Conservation (phyloP, 2,888 invertebrate genomes). For the Neoitamus cyanurus region DNA sequence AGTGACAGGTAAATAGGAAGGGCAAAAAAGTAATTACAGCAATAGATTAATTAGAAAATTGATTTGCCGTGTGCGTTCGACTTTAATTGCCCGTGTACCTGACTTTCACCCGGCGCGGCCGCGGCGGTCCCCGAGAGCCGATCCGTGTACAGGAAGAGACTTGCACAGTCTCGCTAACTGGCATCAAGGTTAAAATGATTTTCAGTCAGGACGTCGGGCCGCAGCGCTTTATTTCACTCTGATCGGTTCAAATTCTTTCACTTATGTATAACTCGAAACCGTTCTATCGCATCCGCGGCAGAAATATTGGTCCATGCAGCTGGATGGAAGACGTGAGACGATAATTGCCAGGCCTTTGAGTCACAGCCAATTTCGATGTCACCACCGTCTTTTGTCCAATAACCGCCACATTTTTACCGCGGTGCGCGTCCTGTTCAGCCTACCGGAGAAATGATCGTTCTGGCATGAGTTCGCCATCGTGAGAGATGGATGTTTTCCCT, state of each 20-base stretch:
- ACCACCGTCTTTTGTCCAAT: conserved; percentile 10
- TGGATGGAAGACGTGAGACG: neutral
- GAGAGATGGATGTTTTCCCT: conserved; percentile 20
- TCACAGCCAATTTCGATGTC: conserved; percentile 27
- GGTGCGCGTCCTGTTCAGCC: neutral
- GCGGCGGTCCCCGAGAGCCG: neutral
- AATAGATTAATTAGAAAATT: conserved; percentile 45
- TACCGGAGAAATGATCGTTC: conserved; percentile 4
- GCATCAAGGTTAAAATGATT: neutral
- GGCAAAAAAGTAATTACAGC: conserved; percentile 21
- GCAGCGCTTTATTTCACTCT: neutral
- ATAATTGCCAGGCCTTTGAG: conserved; percentile 2
- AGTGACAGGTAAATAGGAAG: conserved; percentile 36
- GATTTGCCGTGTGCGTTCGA: conserved; percentile 35
- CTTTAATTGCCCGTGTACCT: neutral
- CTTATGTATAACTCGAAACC: conserved; percentile 8
- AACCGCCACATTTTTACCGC: conserved; percentile 6
- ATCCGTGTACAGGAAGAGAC: neutral
- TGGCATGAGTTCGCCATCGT: neutral
- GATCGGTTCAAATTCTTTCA: conserved; percentile 21
- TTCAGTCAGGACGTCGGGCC: neutral
- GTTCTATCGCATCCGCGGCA: neutral
- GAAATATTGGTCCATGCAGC: neutral
- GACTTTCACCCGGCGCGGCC: neutral
- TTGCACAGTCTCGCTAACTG: neutral